Evolutionary conservation across 2,797 vertebrate species (phyloP), one percentile per base, ranked within the genome.

Genomic region (Margarornis squamiger): DNA sequence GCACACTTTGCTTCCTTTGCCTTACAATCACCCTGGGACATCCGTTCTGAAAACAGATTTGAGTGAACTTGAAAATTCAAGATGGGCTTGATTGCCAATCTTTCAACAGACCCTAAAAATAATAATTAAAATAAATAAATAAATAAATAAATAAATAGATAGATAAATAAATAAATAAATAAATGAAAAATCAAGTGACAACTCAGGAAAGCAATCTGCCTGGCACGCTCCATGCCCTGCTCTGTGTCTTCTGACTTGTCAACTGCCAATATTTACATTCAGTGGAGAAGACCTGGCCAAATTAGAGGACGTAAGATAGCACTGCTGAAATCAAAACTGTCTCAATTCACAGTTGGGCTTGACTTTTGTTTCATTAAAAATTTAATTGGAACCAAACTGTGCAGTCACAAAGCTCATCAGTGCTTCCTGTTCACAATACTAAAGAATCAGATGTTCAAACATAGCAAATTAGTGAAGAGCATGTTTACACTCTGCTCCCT

Each of bases 281-380:
- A 83, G 30, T 75, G 29, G 32, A 36, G n/a, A 63, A 91, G 95
- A 61, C 71, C 51, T 59, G 58, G 34, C 86, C 89, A 96, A 94
- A 97, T 90, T 83, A 96, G 73, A 86, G 80, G 55, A 86, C 1
- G 2, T 68, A 74, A 95, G 70, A 94, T 88, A 89, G 74, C 81
- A 95, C 76, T 7, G 45, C 57, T 81, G 90, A 96, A 85, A 94
- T 94, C 68, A 93, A 86, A 94, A 85, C 74, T 48, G 54, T 54
- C 86, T 94, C 76, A 84, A 81, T 59, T 96, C 87, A 90, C 82
- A 92, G 70, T 96, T 96, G 92, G 88, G 26, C 55, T 97, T 96
- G 86, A 95, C 84, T 94, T 96, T 93, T 76, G 67, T 97, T 97
- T 97, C 90, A 94, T 97, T 97, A 97, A 96, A 88, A 95, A 95